Evolutionary conservation across 2,113 vertebrate species (phyloP), one percentile per base, ranked within the genome.

Genomic region (Tychaedon coryphoeus): DNA sequence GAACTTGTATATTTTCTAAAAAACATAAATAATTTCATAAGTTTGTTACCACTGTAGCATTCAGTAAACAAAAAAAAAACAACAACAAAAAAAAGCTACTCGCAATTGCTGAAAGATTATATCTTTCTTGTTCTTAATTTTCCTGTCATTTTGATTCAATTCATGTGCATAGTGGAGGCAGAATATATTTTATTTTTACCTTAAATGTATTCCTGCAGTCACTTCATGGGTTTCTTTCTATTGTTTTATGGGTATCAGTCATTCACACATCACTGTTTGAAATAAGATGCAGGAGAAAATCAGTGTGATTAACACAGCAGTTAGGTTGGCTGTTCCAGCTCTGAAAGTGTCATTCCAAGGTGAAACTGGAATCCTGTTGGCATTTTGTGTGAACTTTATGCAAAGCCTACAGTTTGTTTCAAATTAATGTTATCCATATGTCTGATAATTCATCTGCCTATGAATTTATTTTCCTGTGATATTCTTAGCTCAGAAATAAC

Each of bases 241-340:
- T 86, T 82, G 62, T 85, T 92, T 92, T 73, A 69, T 48, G 36
- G 28, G 26, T 45, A 82, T 69, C 85, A 69, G 50, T 86, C 78
- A 65, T 69, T 96, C 85, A 85, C 40, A 73, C 65, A 70, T 72
- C 85, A 36, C 62, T 61, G 73, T 91, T 56, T 89, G 93, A 95
- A 93, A 82, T 74, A 48, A 85, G 53, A 58, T 58, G 42, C 81
- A 69, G 45, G 34, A 82, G 90, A 82, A 96, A 94, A 95, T 85
- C 51, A 81, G 16, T 86, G 67, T 94, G 71, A 95, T 97, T 96
- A 95, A 82, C 85, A 69, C 95, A 93, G 90, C 92, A 94, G 66
- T 66, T 50, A 33, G 2, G 38, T 29, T 93, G 74, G 18, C 19
- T 88, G n/a, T 43, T 94, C 57, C 14, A 42, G n/a, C 53, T 82